Base-by-base conservation (phyloP, 2,113 vertebrate genomes). In the Meriones unguiculatus region DNA sequence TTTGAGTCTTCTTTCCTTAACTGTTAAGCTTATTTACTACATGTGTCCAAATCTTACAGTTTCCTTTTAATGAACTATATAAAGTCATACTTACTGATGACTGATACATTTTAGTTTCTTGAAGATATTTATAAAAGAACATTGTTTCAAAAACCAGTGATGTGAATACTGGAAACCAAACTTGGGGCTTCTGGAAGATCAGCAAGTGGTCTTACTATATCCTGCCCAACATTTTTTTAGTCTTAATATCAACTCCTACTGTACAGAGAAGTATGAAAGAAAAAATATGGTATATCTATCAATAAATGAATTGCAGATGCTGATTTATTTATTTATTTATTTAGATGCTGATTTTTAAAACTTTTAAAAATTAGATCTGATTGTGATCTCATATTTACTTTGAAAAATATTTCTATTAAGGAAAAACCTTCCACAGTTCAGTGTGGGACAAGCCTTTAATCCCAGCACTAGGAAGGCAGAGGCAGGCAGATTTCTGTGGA, bases 231-330 rank as follows among this genome's bases (percentile, higher is more conserved):
- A 46, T 46, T 46, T 86, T 90, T 92, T 92, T 52, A 62, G n/a
- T 77, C 50, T 89, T 86, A 93, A 96, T 91, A 93, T 88, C 30
- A 82, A 78, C 76, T 87, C 67, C 76, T 93, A 35, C n/a, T 94
- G 54, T 46, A 30, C 80, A 24, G 3, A 73, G 90, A 12, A 78
- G 17, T 86, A 35, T 91, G 18, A 67, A 89, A 97, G 38, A 75
- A 28, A 91, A 28, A 78, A 17, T 30, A 85, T 65, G 38, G 8
- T 7, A 65, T 80, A 52, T 38, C 62, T 67, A 14, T 95, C 73
- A 91, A 70, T 91, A 82, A 96, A 78, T 78, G 94, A 87, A 92
- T 90, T 62, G 84, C 18, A 88, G 69, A 46, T 46, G 46, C 46
- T 46, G 46, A 46, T 46, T 46, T 46, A 46, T 46, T 46, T 46